Base-by-base conservation (phyloP, 2,797 vertebrate genomes). In the Eidolon dupreanum region DNA sequence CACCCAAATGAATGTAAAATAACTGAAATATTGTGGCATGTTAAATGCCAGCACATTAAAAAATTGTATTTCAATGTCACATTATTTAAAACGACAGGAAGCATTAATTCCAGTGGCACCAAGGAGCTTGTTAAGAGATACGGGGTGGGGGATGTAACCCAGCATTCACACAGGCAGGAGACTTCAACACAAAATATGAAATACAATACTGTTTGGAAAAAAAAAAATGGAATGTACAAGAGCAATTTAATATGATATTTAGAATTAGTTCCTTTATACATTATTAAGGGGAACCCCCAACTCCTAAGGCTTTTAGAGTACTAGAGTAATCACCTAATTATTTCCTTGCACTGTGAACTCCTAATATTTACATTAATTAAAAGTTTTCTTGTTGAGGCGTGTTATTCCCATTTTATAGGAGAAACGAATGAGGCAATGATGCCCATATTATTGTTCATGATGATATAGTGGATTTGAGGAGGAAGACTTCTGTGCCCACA, bases 11-110 rank as follows among this genome's bases (percentile, higher is more conserved):
- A 98, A 98, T 98, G 98, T 98, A 98, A 98, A 99, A 98, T 98
- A 99, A 98, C 98, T 98, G 98, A 98, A 98, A 99, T 98, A 98
- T 98, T 98, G 98, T 98, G 98, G 98, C 98, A 98, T 97, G 97
- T 97, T 98, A 98, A 99, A 98, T 98, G 98, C 98, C 98, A 98
- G 97, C 49, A 68, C 98, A 98, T 98, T 98, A 98, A 98, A 98
- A 98, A 98, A 97, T 53, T 77, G 94, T 98, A 98, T 98, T 98
- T 98, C 97, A 98, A 98, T 98, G 98, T 98, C 98, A 98, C 97
- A 98, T 98, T 98, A 98, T 98, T 98, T 98, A 98, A 98, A 98
- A 98, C 88, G 98, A 98, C 98, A 98, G 98, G 98, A 99, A 99
- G 98, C 98, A 98, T 99, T 99, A 98, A 98, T 98, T 98, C 98